These are phyloP conservation scores for Eutolmus rufibarbis DNA, from an alignment of 2,888 invertebrate species.

Conservation along the genomic window DNA sequence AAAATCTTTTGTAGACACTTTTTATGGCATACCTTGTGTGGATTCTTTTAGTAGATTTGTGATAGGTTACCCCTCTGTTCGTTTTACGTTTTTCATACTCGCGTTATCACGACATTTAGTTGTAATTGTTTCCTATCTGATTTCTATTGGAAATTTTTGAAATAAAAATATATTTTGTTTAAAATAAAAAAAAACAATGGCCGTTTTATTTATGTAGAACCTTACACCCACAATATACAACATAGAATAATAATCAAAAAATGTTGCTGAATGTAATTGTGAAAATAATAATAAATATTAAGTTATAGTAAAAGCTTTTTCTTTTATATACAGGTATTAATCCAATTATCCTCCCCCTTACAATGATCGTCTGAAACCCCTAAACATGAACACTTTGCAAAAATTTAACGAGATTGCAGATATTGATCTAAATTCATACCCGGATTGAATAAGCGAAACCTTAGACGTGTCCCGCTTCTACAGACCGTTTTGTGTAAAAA, in stretches of 20 bases:
- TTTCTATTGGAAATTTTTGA: conserved; percentile 40
- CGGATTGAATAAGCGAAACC: no score
- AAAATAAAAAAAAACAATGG: conserved; percentile 36
- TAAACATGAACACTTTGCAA: no score
- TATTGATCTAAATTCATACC: no score
- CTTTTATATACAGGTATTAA: no score
- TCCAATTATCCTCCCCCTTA: no score
- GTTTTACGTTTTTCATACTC: not conserved
- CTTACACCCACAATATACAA: not conserved
- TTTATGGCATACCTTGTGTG: conserved; percentile 39
- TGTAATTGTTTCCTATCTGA: conserved; percentile 33
- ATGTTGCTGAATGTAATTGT: not conserved
- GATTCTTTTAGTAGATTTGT: conserved; percentile 36
- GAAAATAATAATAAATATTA: no score
- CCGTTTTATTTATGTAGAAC: not conserved
- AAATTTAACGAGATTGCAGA: no score
- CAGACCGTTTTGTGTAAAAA: no score
- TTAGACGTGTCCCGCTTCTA: no score
- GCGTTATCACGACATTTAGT: conserved; percentile 22
- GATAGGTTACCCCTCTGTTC: not conserved
- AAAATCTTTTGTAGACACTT: conserved; percentile 41
- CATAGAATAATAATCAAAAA: not conserved
- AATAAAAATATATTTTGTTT: conserved; percentile 46
- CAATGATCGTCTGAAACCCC: no score
- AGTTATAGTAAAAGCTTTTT: no score